Evolutionary conservation across 2,113 vertebrate species (phyloP).

Genomic region (Argyrosomus japonicus): DNA sequence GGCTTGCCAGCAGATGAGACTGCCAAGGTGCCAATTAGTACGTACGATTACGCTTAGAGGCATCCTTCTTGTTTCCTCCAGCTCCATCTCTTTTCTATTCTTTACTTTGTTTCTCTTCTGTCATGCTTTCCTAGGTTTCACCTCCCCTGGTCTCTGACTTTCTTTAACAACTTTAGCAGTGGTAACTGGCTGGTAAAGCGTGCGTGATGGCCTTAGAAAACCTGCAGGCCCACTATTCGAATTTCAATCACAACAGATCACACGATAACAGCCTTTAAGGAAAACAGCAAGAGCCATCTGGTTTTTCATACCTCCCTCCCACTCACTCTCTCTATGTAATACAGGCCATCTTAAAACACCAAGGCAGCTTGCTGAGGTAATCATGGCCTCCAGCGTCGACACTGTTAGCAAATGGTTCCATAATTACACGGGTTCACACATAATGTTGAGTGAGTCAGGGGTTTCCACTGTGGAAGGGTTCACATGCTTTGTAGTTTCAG

Average conservation of each 20-base stretch:
- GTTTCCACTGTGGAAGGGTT: constrained; percentile 22
- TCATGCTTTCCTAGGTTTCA: neutral
- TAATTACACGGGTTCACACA: constrained; percentile 61
- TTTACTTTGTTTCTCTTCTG: neutral
- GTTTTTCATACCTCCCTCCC: constrained; percentile 68
- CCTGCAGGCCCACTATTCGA: constrained; percentile 47
- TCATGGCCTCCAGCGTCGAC: constrained; percentile 56
- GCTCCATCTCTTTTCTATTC: constrained; percentile 16
- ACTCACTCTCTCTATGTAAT: constrained; percentile 64
- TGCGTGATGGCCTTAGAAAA: constrained; percentile 59
- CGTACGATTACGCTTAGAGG: constrained; percentile 59
- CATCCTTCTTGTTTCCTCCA: constrained; percentile 56
- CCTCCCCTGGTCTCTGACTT: constrained; percentile 1
- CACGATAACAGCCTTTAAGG: constrained; percentile 75
- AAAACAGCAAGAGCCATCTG: constrained; percentile 65
- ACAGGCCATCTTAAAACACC: constrained; percentile 59
- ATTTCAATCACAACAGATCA: constrained; percentile 69
- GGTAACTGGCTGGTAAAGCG: constrained; percentile 16
- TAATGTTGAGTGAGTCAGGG: constrained; percentile 51
- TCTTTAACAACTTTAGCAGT: constrained; percentile 14
- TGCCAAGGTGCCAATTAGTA: constrained; percentile 74
- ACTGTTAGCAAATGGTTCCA: constrained; percentile 48
- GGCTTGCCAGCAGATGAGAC: constrained; percentile 63
- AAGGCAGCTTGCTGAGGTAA: constrained; percentile 76
- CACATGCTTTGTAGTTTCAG: constrained; percentile 24